phyloP scores from a whole-genome alignment of 2,113 vertebrate species.

The Melanocharis versteri region DNA sequence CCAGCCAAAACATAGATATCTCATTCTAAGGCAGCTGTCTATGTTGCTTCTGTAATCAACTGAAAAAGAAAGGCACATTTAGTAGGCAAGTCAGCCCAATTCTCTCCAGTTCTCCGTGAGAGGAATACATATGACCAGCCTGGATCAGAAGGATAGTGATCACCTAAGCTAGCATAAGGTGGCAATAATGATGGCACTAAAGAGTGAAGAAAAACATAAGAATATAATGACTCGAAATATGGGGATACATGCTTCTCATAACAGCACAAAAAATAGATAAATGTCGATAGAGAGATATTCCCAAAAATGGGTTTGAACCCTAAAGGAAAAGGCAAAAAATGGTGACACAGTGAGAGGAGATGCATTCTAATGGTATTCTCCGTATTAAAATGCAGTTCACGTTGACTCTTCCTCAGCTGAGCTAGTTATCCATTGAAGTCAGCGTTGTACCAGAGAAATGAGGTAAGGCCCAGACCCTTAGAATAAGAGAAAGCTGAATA shows the following conservation, averaged over 20 bases:
- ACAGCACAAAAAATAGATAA: not conserved
- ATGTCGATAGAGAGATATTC: not conserved
- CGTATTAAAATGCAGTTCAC: not conserved
- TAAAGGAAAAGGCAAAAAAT: not conserved
- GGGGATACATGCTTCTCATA: not conserved
- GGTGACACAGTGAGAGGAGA: not conserved
- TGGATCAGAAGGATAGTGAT: not conserved
- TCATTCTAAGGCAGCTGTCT: not conserved
- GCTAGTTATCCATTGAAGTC: not conserved
- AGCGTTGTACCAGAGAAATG: not conserved
- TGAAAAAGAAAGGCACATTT: not conserved
- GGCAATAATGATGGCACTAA: not conserved
- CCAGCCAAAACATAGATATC: not conserved
- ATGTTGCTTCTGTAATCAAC: not conserved
- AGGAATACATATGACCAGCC: not conserved
- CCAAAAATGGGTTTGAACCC: not conserved
- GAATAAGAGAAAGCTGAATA: constrained; percentile 8
- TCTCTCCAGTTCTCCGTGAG: not conserved
- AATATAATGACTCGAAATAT: not conserved
- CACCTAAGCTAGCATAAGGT: not conserved
- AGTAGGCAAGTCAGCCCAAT: not conserved
- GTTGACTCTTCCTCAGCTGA: not conserved
- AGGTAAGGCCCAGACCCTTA: constrained; percentile 8
- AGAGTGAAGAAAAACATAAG: not conserved
- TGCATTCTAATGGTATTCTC: not conserved